These are phyloP conservation scores for Prosapia bicincta DNA, from an alignment of 2,888 invertebrate genomes.

Conservation along the genomic window DNA sequence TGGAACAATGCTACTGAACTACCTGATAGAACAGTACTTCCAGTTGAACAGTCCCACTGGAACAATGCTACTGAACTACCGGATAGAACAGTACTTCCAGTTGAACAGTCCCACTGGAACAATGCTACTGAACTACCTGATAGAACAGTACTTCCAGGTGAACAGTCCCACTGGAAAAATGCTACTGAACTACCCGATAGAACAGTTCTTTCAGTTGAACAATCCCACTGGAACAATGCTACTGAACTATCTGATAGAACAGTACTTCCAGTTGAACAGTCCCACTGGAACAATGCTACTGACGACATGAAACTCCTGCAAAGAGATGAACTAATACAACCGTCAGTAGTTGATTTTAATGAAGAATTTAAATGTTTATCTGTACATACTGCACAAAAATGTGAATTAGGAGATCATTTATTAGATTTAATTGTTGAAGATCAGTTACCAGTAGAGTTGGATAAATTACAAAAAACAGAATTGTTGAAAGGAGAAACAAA, in stretches of 20 bases:
- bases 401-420: not conserved
- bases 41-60: too few species aligned
- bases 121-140: conserved; percentile 48
- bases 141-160: conserved; percentile 49
- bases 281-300: not conserved
- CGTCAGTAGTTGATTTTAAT: not conserved
- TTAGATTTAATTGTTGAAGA: not conserved
- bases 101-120: conserved; percentile 1
- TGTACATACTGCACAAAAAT: not conserved
- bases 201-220: not conserved
- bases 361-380: not conserved
- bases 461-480: not conserved
- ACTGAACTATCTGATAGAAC: too few species aligned
- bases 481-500: not conserved
- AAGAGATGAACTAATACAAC: conserved; percentile 11
- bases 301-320: conserved; percentile 8
- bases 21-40: not conserved
- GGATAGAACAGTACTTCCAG: too few species aligned
- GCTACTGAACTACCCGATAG: too few species aligned
- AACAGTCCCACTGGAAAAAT: not conserved
- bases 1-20: too few species aligned
- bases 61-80: too few species aligned
- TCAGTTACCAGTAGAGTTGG: not conserved
- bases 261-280: too few species aligned
- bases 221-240: too few species aligned